These are phyloP conservation scores for Heliconius himera DNA, from an alignment of 1,140 invertebrate species.

Conservation along the genomic window DNA sequence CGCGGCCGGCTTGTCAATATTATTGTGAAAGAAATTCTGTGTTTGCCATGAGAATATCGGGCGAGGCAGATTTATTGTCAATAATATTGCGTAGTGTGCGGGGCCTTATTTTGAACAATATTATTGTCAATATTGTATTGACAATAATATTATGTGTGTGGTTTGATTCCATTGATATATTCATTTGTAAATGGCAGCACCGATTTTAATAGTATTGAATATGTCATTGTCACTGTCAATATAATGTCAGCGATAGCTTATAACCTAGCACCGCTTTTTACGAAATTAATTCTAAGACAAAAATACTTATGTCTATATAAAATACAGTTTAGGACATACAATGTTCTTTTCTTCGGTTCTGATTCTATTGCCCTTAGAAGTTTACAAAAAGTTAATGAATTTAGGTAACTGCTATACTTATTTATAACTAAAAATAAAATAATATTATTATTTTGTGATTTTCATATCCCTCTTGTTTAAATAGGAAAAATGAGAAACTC, in stretches of 20 bases:
- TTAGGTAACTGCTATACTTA: constrained; percentile 50
- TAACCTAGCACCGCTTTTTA: constrained; percentile 56
- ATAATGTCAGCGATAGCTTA: constrained; percentile 36
- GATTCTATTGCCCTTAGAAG: constrained; percentile 68
- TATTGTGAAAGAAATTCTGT: too few species aligned
- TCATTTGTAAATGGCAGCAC: not conserved
- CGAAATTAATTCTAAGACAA: constrained; percentile 49
- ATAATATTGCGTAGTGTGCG: too few species aligned
- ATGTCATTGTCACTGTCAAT: not conserved
- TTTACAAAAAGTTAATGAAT: constrained; percentile 68
- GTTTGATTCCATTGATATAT: not conserved
- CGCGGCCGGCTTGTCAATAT: too few species aligned
- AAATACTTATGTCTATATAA: constrained; percentile 42
- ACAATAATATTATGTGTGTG: too few species aligned
- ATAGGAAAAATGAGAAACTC: constrained; percentile 57
- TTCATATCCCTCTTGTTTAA: constrained; percentile 3
- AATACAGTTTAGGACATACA: constrained; percentile 47
- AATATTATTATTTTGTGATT: not conserved
- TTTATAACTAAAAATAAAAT: not conserved
- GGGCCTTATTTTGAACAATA: accelerated
- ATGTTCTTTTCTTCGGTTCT: constrained; percentile 74
- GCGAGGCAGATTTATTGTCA: too few species aligned
- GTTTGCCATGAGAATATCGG: too few species aligned
- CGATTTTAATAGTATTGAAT: not conserved
- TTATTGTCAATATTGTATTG: too few species aligned